Evolutionary conservation across 2,888 invertebrate genomes (phyloP).

Genomic region (Lepetodrilus schrolli): DNA sequence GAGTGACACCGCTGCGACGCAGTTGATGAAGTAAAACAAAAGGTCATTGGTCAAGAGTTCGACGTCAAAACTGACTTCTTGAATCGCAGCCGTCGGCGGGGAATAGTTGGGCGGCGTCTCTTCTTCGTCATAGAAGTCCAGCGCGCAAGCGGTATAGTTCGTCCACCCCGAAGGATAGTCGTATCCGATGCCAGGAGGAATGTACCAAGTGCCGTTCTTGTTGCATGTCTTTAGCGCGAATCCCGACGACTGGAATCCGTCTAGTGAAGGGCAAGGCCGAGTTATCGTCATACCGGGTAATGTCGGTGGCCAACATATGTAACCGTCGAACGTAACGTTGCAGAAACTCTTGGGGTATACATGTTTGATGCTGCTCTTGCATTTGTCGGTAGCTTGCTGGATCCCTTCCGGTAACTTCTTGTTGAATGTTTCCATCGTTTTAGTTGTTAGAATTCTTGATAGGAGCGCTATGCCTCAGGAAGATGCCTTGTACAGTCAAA

Average conservation of each 20-base stretch:
- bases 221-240: slow-evolving; percentile 26
- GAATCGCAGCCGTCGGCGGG: neutral
- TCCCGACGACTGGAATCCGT: neutral
- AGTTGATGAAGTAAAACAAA: slow-evolving; percentile 7
- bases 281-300: slow-evolving; percentile 27
- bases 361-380: neutral
- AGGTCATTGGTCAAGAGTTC: neutral
- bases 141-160: slow-evolving; percentile 13
- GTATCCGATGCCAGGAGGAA: neutral
- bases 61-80: neutral
- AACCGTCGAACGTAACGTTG: slow-evolving; percentile 27
- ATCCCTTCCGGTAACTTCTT: neutral
- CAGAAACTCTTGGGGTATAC: slow-evolving; percentile 24
- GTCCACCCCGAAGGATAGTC: slow-evolving; percentile 4
- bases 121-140: neutral
- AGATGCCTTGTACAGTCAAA: too few species aligned
- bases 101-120: neutral
- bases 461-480: too few species aligned
- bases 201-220: slow-evolving; percentile 26
- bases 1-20: neutral
- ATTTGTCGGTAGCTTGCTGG: neutral
- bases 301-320: slow-evolving; percentile 31
- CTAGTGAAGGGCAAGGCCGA: slow-evolving; percentile 12
- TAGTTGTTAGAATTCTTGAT: too few species aligned
- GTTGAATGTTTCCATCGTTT: neutral